Percentiles rank a stretch among this genome's conserved stretches.
These are phyloP conservation scores for Chymomyza costata DNA, from an alignment of 1,140 invertebrate species.

Conservation along the genomic window DNA sequence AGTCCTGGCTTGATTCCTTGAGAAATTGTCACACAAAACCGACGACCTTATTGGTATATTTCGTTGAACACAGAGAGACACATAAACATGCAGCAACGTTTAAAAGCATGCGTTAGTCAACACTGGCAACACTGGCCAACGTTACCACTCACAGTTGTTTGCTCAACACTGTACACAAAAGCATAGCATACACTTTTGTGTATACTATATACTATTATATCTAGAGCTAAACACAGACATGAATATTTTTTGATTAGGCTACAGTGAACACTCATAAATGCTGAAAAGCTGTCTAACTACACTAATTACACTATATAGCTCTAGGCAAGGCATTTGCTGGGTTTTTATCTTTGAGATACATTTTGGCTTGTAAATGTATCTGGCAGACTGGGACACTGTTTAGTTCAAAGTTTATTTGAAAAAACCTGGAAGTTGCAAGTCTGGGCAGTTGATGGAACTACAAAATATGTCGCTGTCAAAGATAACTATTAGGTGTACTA, in stretches of 20 bases:
- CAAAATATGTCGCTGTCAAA: slow-evolving; percentile 45
- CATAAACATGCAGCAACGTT: slow-evolving; percentile 46
- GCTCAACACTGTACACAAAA: slow-evolving; percentile 58
- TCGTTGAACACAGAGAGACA: slow-evolving; percentile 28
- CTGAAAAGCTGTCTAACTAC: slow-evolving; percentile 13
- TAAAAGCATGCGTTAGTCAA: slow-evolving; percentile 53
- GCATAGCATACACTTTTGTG: slow-evolving; percentile 30
- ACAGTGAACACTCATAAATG: slow-evolving; percentile 7
- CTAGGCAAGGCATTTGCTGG: slow-evolving; percentile 33
- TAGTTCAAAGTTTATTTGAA: slow-evolving; percentile 36
- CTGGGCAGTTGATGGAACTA: slow-evolving; percentile 75
- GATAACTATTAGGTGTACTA: too few relatives aligned
- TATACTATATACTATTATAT: slow-evolving; percentile 41
- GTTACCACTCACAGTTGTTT: slow-evolving; percentile 13
- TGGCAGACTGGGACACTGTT: slow-evolving; percentile 34
- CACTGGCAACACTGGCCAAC: slow-evolving; percentile 27
- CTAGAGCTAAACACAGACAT: slow-evolving; percentile 44
- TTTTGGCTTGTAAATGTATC: slow-evolving; percentile 44
- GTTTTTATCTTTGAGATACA: slow-evolving; percentile 60
- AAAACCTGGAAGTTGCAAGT: slow-evolving; percentile 74
- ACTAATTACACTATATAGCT: too few relatives aligned
- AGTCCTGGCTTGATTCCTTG: neutral
- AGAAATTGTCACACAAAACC: slow-evolving; percentile 55
- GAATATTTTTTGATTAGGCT: slow-evolving; percentile 4
- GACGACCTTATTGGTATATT: slow-evolving; percentile 55